Conservation (phyloP, 2,888 invertebrate genomes). For the Myopa tessellatipennis region DNA sequence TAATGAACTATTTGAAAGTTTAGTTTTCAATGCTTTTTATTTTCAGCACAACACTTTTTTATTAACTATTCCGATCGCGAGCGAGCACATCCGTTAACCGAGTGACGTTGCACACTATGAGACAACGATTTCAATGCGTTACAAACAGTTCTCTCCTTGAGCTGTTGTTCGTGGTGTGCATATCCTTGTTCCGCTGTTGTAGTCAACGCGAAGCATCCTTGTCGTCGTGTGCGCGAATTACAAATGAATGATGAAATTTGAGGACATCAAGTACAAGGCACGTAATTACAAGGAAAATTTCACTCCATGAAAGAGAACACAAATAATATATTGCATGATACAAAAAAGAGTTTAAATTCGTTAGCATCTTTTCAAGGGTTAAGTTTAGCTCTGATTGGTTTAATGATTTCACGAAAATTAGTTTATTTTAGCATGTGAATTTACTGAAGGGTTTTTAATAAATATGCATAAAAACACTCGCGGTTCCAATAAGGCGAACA, state of each 20-base stretch:
- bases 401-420: too few species aligned
- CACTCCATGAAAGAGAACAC: too few species aligned
- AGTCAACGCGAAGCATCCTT: slow-evolving; percentile 51
- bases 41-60: background rate
- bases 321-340: slow-evolving; percentile 12
- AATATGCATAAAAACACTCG: too few species aligned
- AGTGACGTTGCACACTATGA: slow-evolving; percentile 17
- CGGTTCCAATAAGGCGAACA: too few species aligned
- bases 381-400: too few species aligned
- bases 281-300: background rate
- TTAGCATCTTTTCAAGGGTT: too few species aligned
- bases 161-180: slow-evolving; percentile 53
- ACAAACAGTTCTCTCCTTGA: background rate
- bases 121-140: background rate
- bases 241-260: slow-evolving; percentile 57
- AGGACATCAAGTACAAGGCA: slow-evolving; percentile 50
- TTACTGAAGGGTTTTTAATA: too few species aligned
- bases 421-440: too few species aligned
- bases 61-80: slow-evolving; percentile 4
- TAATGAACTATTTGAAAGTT: too few species aligned
- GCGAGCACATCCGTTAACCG: slow-evolving; percentile 30
- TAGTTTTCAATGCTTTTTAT: too few species aligned
- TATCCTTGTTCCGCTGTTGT: slow-evolving; percentile 32
- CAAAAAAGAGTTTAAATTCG: background rate
- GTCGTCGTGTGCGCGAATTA: slow-evolving; percentile 51